These are phyloP conservation scores for Phyllostomus hastatus DNA, from an alignment of 2,113 vertebrate species.

Conservation along the genomic window DNA sequence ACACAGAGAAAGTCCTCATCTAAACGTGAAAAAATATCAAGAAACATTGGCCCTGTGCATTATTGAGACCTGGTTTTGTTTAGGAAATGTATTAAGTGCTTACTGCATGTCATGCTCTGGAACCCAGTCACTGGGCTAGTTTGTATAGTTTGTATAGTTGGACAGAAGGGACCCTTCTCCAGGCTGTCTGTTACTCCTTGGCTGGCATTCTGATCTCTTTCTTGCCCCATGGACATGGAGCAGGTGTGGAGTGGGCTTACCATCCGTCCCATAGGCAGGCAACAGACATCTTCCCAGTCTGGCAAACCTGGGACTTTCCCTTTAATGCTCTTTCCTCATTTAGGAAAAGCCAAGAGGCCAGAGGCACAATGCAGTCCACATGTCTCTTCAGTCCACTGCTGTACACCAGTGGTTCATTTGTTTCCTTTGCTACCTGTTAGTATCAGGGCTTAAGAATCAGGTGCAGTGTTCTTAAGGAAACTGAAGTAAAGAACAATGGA, in stretches of 20 bases:
- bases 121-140: neutral
- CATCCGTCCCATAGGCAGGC: neutral
- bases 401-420: neutral
- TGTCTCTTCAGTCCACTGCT: neutral
- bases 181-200: neutral
- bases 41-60: neutral
- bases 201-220: neutral
- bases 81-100: neutral
- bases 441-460: neutral
- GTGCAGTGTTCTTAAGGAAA: slow-evolving; percentile 12
- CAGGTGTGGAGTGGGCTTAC: neutral
- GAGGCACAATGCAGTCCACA: neutral
- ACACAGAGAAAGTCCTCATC: neutral
- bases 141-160: neutral
- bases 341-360: neutral
- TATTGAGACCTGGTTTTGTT: neutral
- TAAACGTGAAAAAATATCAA: neutral
- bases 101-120: accelerated
- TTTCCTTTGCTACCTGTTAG: neutral
- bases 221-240: neutral
- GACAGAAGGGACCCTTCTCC: neutral
- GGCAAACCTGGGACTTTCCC: neutral
- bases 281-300: neutral
- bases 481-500: neutral
- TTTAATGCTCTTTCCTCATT: neutral